Evolutionary conservation across 2,113 vertebrate species (phyloP), one percentile per base, ranked within the genome.

Genomic region (Pitta sordida): DNA sequence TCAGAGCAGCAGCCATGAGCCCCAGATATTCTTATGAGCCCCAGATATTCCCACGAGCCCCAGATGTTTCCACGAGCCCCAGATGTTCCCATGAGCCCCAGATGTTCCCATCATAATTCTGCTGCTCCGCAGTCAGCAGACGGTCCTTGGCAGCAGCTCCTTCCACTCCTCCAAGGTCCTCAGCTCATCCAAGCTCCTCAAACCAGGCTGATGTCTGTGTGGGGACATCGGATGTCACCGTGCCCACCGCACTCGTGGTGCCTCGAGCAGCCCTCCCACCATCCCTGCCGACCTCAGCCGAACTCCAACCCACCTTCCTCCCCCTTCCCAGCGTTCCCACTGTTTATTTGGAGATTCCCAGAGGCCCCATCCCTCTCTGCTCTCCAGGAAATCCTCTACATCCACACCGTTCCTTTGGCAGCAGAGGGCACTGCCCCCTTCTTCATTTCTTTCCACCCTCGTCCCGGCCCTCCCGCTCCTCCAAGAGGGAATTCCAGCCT

Each of bases 401-500:
- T 60, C 39, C 6, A 10, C 63, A 2, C 2, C 83, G 73, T 74
- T 14, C 18, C 18, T 94, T 58, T 91, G 96, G 96, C 96, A 96
- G 92, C 83, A 97, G 96, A 96, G 96, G 96, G 96, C 95, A 96
- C 92, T 96, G 93, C 90, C 91, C 94, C 55, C 87, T 85, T 89
- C 90, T 23, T 83, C 39, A 32, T 49, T 78, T 3, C 29, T 58
- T 46, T 48, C 37, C 49, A 13, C 9, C 2, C 51, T 48, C 36
- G 63, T 90, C 62, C 37, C 95, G 91, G 96, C 96, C 95, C 92
- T 97, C 93, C 92, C 70, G 56, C 89, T 95, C 83, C 80, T 94
- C 93, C 91, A 88, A 83, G 95, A 96, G 97, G 95, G 98, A 96
- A 46, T 46, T 95, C 96, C 93, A 37, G 96, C 97, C 97, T 96